Conservation (phyloP, 2,797 vertebrate species). For the Eulemur albifrons region DNA sequence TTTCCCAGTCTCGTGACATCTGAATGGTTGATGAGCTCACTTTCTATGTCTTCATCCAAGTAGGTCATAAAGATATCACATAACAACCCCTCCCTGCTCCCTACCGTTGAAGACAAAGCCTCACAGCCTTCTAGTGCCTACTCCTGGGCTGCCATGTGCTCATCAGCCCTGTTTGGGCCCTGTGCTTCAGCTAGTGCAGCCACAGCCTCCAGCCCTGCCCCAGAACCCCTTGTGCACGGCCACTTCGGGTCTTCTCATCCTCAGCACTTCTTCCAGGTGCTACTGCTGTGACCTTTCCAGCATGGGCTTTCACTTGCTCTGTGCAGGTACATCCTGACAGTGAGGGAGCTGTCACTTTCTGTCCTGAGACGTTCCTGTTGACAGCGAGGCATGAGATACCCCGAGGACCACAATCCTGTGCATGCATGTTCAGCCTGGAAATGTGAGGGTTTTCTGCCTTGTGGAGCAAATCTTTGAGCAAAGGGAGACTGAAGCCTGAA, state of each 20-base stretch:
- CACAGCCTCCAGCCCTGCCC: neutral
- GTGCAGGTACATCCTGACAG: too few relatives aligned
- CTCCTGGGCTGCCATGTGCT: neutral
- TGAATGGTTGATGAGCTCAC: neutral
- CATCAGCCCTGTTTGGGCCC: neutral
- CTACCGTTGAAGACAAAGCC: neutral
- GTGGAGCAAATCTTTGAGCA: neutral
- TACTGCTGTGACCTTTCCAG: neutral
- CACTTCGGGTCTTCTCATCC: neutral
- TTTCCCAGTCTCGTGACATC: neutral
- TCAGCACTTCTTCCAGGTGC: neutral
- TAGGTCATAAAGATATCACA: neutral
- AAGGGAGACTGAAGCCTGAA: neutral
- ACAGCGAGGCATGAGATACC: neutral
- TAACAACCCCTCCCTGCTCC: neutral
- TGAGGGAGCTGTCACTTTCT: neutral
- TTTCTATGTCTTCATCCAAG: neutral
- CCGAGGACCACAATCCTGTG: neutral
- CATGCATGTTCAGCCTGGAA: neutral
- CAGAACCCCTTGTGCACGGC: too few relatives aligned
- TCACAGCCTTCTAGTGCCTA: neutral
- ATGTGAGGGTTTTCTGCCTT: neutral
- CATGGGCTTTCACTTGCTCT: neutral
- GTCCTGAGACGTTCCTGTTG: neutral
- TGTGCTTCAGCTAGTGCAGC: neutral